Conservation (phyloP, 2,113 vertebrate genomes). For the Alouatta palliata region DNA sequence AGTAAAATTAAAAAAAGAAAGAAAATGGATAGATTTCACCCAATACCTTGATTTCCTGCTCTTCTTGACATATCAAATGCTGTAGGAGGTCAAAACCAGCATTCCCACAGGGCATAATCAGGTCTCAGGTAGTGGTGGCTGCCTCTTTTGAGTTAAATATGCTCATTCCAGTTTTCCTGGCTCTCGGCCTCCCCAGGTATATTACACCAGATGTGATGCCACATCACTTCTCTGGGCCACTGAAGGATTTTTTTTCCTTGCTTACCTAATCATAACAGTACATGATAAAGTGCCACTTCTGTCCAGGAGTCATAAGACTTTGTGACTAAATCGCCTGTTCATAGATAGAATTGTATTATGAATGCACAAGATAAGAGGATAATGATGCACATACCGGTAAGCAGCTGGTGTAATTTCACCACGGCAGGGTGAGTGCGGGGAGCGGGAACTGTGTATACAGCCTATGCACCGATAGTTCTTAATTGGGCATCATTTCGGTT, state of each 20-base stretch:
- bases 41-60: neutral
- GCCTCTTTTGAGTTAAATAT: no score
- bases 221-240: no score
- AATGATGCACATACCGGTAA: neutral
- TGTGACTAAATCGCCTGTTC: neutral
- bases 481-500: neutral
- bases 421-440: rapidly evolving
- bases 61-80: neutral
- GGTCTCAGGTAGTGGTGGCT: rapidly evolving
- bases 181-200: rapidly evolving
- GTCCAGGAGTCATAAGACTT: neutral
- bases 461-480: rapidly evolving
- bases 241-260: neutral
- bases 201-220: rapidly evolving
- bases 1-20: no score
- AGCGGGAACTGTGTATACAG: neutral
- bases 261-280: neutral
- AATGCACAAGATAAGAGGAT: neutral
- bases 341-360: neutral
- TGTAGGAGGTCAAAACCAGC: no score
- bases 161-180: neutral
- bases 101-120: neutral
- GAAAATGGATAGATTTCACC: neutral
- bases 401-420: neutral
- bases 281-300: no score